These are phyloP conservation scores for Metaphire vulgaris DNA, from an alignment of 1,140 invertebrate species.

Conservation along the genomic window DNA sequence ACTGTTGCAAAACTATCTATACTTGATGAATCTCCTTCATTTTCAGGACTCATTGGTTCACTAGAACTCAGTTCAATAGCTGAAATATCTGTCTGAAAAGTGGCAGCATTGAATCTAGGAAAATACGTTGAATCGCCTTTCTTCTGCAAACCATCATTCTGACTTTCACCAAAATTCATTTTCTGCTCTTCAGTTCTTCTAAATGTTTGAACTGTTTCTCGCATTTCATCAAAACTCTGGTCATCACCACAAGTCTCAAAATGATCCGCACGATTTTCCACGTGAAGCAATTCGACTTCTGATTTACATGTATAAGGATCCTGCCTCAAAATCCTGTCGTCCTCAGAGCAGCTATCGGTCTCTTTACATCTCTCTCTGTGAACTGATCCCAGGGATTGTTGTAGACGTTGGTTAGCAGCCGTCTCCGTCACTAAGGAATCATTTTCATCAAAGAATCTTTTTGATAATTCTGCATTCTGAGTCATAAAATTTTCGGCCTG, in stretches of 20 bases:
- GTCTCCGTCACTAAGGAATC: neutral
- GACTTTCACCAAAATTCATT: neutral
- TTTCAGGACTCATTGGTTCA: constrained; percentile 36
- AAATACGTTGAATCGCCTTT: neutral
- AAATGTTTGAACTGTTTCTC: neutral
- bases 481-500: constrained; percentile 54
- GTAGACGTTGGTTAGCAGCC: neutral
- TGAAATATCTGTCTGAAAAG: neutral
- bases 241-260: neutral
- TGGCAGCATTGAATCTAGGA: neutral
- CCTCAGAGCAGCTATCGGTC: neutral
- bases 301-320: no score
- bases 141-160: neutral
- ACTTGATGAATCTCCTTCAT: constrained; percentile 63
- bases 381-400: neutral
- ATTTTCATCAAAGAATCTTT: neutral
- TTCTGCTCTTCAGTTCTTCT: neutral
- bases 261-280: neutral
- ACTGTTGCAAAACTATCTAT: constrained; percentile 73
- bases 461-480: constrained; percentile 28
- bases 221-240: neutral
- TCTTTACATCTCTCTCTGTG: neutral
- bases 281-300: neutral
- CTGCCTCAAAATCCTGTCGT: neutral
- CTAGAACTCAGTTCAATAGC: neutral